A percentile compares a stretch with the other conserved stretches of the same genome.
Conservation (phyloP, 2,888 invertebrate species). For the Trichogramma evanescens region DNA sequence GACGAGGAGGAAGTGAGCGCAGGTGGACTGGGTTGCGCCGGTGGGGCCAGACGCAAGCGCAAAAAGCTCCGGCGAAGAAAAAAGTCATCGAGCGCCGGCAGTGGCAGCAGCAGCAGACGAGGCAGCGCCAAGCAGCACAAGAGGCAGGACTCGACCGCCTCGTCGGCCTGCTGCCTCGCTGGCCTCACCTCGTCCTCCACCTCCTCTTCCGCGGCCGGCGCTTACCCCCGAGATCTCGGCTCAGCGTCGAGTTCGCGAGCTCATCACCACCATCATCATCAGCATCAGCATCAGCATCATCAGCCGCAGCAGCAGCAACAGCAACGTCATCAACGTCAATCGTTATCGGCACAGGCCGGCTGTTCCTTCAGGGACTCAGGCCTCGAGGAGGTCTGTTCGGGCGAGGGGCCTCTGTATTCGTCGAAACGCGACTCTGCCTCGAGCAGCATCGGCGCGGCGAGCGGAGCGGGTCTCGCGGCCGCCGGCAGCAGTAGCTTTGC, state of each 20-base stretch:
- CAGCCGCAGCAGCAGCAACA: conserved; percentile 12
- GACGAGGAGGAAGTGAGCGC: conserved; percentile 7
- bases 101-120: conserved; percentile 32
- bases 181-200: conserved; percentile 17
- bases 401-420: conserved; percentile 36
- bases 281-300: conserved; percentile 13
- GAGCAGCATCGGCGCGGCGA: conserved; percentile 42
- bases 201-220: conserved; percentile 1
- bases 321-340: conserved; percentile 10
- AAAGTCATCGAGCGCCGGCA: conserved; percentile 29
- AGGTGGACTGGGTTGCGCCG: conserved; percentile 39
- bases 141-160: conserved; percentile 32
- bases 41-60: conserved; percentile 35
- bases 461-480: conserved; percentile 19
- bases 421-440: conserved; percentile 37
- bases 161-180: conserved; percentile 32
- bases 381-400: conserved; percentile 20
- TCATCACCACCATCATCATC: not conserved
- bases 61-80: conserved; percentile 31
- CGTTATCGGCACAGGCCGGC: too few species aligned
- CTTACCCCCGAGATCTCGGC: too few species aligned
- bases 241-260: not conserved
- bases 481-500: too few species aligned
- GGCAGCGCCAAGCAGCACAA: conserved; percentile 21
- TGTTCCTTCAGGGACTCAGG: not conserved